Conservation (phyloP, 1,140 invertebrate species). For the Atta cephalotes region DNA sequence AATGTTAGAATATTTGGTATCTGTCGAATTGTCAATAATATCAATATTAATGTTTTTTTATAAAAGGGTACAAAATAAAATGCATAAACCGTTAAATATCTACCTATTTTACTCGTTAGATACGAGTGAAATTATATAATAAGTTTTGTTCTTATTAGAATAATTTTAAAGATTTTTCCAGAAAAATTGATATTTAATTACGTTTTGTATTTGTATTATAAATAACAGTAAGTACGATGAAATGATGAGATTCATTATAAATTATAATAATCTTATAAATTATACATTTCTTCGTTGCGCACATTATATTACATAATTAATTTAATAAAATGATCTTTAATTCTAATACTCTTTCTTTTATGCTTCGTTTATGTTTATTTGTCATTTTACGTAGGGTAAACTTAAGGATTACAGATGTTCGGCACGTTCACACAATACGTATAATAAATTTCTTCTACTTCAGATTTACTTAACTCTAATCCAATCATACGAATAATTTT, state of each 20-base stretch:
- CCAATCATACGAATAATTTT: slow-evolving; percentile 12
- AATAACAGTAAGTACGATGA: background rate
- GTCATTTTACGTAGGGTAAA: slow-evolving; percentile 4
- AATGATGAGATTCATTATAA: background rate
- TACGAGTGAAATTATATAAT: background rate
- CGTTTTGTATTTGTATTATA: background rate
- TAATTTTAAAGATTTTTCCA: slow-evolving; percentile 4
- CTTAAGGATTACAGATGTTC: slow-evolving; percentile 13
- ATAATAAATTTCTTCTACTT: slow-evolving; percentile 21
- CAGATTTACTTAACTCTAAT: slow-evolving; percentile 33
- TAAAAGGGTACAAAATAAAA: background rate
- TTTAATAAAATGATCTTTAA: background rate
- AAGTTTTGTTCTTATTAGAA: slow-evolving; percentile 3
- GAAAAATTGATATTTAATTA: background rate
- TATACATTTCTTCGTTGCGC: background rate
- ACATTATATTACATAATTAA: slow-evolving; percentile 20
- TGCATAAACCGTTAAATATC: background rate
- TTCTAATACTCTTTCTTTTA: background rate
- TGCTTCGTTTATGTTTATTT: slow-evolving; percentile 23
- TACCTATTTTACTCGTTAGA: background rate
- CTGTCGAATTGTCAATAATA: background rate
- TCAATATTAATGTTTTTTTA: background rate
- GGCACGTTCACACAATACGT: background rate
- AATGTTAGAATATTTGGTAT: background rate
- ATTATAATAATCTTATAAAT: slow-evolving; percentile 21